Base-by-base conservation (phyloP, 2,113 vertebrate genomes). In the Petaurus breviceps region DNA sequence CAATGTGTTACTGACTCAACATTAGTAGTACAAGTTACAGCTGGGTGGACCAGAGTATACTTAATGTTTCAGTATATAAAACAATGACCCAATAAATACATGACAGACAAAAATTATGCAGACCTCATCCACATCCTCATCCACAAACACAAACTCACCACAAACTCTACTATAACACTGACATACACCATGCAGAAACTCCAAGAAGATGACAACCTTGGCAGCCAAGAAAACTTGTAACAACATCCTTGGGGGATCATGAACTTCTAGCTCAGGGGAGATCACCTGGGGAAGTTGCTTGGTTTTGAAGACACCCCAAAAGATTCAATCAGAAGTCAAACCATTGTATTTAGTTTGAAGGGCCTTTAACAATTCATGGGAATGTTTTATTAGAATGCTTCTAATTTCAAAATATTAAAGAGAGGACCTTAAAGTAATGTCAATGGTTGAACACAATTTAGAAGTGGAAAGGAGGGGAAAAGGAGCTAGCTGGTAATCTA, bases 401-500 rank as follows among this genome's bases (percentile, higher is more conserved):
- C 24, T 90, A 31, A 94, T 90, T 95, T 96, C 92, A 92, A 95
- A 68, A 43, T 92, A 52, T 52, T 52, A 55, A 94, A 84, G 19
- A n/a, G 68, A 93, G 77, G 90, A 57, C 31, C 0, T 47, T 93
- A 43, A 23, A 92, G 92, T 90, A 94, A 92, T 51, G 31, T 54
- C 91, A 90, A 93, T 49, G 91, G 25, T 49, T 95, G 37, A 91
- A 61, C 8, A 90, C 89, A 92, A 12, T 2, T 24, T 55, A 46
- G 53, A 94, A 92, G n/a, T 91, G 43, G 68, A 93, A 57, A 90
- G 90, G 23, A 95, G 92, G 94, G 2, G 46, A 95, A 95, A 77
- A 19, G 11, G 89, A 92, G 93, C 6, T 92, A 54, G 22, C 3
- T 53, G 51, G 31, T 84, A 49, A n/a, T 25, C 26, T 26, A 77